Base-by-base conservation (phyloP, 2,797 vertebrate genomes). In the Clarias platycephalus region DNA sequence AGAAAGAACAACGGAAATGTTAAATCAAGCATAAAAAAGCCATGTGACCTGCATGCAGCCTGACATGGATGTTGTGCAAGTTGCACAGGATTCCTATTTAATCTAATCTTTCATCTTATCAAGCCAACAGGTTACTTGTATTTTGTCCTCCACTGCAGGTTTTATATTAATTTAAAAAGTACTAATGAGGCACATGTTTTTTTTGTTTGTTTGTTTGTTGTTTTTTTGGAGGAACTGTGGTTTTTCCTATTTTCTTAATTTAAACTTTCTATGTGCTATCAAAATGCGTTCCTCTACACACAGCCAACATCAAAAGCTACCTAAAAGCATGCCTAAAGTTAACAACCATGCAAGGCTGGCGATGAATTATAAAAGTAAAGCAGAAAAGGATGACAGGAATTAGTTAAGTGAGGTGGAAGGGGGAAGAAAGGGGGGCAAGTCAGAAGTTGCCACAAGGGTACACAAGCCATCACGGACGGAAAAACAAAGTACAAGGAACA, bases 381-480 rank as follows among this genome's bases (percentile, higher is more conserved):
- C 91, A 93, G 88, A 85, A 78, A 86, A 72, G 86, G 72, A 77
- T 77, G 87, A 88, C 86, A 80, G 66, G 85, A 40, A 34, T 76
- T 66, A 83, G 71, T 75, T 12, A 67, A 83, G 8, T 91, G 92
- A 87, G 85, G 68, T 77, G 85, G 66, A 72, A 49, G 85, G 81
- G 89, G 80, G 26, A 13, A 31, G 9, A 15, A 87, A 92, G 58
- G 83, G 83, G 82, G 80, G 81, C 79, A 84, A 86, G 79, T 85
- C 91, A 91, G 91, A 92, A 91, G 92, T 91, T 92, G 92, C 91
- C 93, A 96, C 94, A 95, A 91, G 92, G 92, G 92, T 90, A 93
- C 91, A 95, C 91, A 94, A 94, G 93, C 92, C 91, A 93, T 94
- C 92, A 95, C 92, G 93, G 91, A 94, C 89, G 92, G 31, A 60